Conservation (phyloP, 2,888 invertebrate genomes). For the Leucoptera coffeella region DNA sequence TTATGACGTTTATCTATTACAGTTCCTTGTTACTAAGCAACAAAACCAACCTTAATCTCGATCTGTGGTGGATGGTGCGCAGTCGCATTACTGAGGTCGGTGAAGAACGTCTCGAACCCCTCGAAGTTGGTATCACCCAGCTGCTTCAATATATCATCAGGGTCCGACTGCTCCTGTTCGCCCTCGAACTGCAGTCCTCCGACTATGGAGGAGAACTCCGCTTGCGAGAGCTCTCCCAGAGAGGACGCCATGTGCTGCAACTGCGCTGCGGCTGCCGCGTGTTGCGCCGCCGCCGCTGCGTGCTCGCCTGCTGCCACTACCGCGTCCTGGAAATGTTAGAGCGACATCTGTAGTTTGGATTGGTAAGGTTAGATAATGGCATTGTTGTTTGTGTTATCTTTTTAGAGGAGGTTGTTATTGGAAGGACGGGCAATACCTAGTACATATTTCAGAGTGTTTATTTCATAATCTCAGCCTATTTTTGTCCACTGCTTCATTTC, state of each 20-base stretch:
- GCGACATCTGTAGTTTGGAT: conserved; percentile 1
- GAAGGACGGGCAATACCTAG: too few species aligned
- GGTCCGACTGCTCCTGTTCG: conserved; percentile 47
- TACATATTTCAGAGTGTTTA: too few species aligned
- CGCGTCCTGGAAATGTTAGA: conserved; percentile 49
- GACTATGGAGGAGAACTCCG: conserved; percentile 64
- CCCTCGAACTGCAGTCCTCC: conserved; percentile 50
- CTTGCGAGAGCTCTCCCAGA: conserved; percentile 65
- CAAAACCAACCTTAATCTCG: conserved; percentile 75
- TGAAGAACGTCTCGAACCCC: conserved; percentile 73
- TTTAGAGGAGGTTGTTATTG: too few species aligned
- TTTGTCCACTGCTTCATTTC: too few species aligned
- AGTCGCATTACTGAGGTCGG: conserved; percentile 63
- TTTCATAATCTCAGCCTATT: too few species aligned
- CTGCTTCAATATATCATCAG: conserved; percentile 76
- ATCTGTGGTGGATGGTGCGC: conserved; percentile 56
- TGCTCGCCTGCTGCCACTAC: conserved; percentile 52
- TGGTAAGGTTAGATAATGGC: too few species aligned
- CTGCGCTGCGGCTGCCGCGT: conserved; percentile 46
- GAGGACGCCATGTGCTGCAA: conserved; percentile 39
- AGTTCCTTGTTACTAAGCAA: too few species aligned
- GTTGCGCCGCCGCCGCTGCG: conserved; percentile 54
- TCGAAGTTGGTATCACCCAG: conserved; percentile 81
- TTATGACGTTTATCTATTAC: too few species aligned
- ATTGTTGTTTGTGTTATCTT: too few species aligned